Evolutionary conservation across 2,797 vertebrate genomes (phyloP), one percentile per base, ranked within the genome.

Genomic region (Eremophila alpestris): DNA sequence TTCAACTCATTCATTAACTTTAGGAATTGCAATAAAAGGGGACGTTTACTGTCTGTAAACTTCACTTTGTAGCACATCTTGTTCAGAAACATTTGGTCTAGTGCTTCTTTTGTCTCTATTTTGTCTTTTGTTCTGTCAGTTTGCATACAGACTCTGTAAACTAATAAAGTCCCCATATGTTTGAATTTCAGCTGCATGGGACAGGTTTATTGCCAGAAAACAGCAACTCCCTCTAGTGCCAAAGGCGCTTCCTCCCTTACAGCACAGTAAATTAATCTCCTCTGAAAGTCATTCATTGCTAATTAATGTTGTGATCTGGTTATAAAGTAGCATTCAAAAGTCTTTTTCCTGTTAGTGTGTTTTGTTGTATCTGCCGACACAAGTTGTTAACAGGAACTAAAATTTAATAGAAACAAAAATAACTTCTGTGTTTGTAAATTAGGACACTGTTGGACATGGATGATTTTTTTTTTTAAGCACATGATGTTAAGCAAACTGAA

Each of bases 221-320:
- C 65, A 88, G 74, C 29, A 91, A 81, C 79, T 90, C 85, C 79
- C 73, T 49, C 93, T 94, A 75, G 64, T 32, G 69, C 76, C 76
- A 90, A 86, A 90, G 85, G 46, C 16, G 3, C n/a, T 68, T 94
- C 51, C 49, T 89, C 45, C 13, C 59, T 83, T 58, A 41, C 13
- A 78, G 76, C 22, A 27, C 30, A 67, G 13, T 51, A 34, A 82
- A 73, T 69, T 65, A 70, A 46, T 48, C 34, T 87, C 38, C 41
- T 51, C 13, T 68, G 18, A 62, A 85, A 83, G 41, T 67, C 21
- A 87, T 63, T 76, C 16, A 70, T 46, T 67, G 63, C 55, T 51
- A 41, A 90, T 84, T 52, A 46, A 56, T n/a, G 69, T 9, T 3
- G 3, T 59, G 16, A 49, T 87, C 45, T 69, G 70, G 5, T 80